These are phyloP conservation scores for Craniophora ligustri DNA, from an alignment of 2,888 invertebrate genomes.

Conservation along the genomic window DNA sequence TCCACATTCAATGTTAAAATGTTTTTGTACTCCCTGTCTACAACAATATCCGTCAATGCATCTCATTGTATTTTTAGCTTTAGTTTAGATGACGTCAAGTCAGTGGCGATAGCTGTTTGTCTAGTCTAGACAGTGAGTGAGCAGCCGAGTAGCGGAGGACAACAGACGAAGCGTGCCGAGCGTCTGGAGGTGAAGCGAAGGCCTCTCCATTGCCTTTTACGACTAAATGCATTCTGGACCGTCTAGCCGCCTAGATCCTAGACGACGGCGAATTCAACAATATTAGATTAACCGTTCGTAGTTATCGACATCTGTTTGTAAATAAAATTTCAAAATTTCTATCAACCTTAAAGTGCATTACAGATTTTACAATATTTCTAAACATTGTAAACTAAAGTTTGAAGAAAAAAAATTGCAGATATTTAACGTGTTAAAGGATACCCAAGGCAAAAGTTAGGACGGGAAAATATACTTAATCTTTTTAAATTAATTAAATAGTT, in stretches of 20 bases:
- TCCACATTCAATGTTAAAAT: conserved; percentile 5
- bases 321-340: background rate
- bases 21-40: conserved; percentile 5
- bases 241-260: conserved; percentile 55
- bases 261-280: conserved; percentile 38
- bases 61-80: conserved; percentile 42
- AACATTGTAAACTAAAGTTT: no score
- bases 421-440: no score
- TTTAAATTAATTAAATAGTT: conserved; percentile 19
- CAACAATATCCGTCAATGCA: conserved; percentile 29
- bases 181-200: conserved; percentile 82
- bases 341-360: no score
- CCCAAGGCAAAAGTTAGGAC: no score
- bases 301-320: conserved; percentile 18
- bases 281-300: conserved; percentile 27
- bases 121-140: conserved; percentile 74
- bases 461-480: no score
- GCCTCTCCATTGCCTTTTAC: conserved; percentile 71
- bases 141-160: conserved; percentile 69
- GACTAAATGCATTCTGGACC: conserved; percentile 70
- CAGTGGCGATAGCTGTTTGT: conserved; percentile 70
- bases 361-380: no score
- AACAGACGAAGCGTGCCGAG: conserved; percentile 71
- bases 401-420: no score
- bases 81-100: conserved; percentile 55